These are phyloP conservation scores for Meloe dianella DNA, from an alignment of 2,888 invertebrate genomes.

Conservation along the genomic window DNA sequence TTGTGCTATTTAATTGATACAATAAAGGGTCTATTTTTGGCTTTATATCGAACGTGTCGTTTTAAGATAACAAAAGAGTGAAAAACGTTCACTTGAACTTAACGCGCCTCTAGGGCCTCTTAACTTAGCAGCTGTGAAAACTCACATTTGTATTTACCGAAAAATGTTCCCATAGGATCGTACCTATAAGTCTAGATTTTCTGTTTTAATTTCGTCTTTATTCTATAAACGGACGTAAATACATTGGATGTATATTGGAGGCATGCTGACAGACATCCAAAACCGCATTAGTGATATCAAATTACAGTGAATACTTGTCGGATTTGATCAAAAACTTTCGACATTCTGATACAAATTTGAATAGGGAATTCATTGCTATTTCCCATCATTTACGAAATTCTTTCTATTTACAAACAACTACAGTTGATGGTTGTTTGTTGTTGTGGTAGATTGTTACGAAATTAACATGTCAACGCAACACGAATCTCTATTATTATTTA, in stretches of 20 bases:
- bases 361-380: too few relatives aligned
- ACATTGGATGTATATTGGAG: background rate
- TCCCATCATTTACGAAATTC: too few relatives aligned
- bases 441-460: conserved; percentile 14
- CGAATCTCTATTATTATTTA: conserved; percentile 27
- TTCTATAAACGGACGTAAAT: background rate
- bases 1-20: conserved; percentile 26
- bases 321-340: background rate
- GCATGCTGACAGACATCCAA: background rate
- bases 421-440: background rate
- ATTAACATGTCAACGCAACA: conserved; percentile 29
- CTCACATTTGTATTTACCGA: conserved; percentile 36
- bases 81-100: conserved; percentile 33
- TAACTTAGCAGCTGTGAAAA: conserved; percentile 35
- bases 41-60: conserved; percentile 28
- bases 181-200: conserved; percentile 24
- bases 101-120: conserved; percentile 32
- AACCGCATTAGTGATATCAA: background rate
- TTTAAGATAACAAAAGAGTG: conserved; percentile 36
- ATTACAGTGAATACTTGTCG: background rate
- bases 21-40: conserved; percentile 25
- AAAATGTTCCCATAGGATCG: conserved; percentile 31
- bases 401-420: too few relatives aligned
- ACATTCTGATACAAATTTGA: too few relatives aligned
- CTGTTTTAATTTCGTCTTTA: conserved; percentile 25